phyloP scores from a whole-genome alignment of 2,113 vertebrate genomes.

The Centrocercus urophasianus region DNA sequence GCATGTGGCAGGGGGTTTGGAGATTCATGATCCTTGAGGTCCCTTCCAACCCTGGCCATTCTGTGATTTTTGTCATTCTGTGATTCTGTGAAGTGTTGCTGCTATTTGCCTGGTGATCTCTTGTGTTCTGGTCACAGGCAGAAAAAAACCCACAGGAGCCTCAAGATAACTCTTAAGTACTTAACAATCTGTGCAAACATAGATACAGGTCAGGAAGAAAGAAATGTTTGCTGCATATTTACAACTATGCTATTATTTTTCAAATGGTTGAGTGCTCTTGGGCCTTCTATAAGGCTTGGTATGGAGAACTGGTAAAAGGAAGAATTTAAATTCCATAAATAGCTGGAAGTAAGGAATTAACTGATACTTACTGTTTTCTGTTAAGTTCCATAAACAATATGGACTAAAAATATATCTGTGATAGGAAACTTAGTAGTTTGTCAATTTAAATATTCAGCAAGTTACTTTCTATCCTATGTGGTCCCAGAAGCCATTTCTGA shows the following conservation, averaged over 20 bases:
- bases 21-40: too few relatives aligned
- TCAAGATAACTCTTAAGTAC: neutral
- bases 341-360: neutral
- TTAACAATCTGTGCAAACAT: neutral
- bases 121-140: neutral
- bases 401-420: neutral
- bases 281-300: neutral
- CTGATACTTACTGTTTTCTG: neutral
- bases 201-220: neutral
- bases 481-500: neutral
- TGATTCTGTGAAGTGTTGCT: neutral
- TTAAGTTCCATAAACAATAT: neutral
- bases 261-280: neutral
- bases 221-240: neutral
- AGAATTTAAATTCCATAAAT: neutral
- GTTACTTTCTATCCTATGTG: fast-evolving
- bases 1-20: too few relatives aligned
- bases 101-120: neutral
- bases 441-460: neutral
- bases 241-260: neutral
- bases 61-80: too few relatives aligned
- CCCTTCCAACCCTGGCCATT: too few relatives aligned
- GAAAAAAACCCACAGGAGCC: neutral
- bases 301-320: neutral
- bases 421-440: neutral